Conservation (phyloP, 1,140 invertebrate species). For the Caerostris darwini region DNA sequence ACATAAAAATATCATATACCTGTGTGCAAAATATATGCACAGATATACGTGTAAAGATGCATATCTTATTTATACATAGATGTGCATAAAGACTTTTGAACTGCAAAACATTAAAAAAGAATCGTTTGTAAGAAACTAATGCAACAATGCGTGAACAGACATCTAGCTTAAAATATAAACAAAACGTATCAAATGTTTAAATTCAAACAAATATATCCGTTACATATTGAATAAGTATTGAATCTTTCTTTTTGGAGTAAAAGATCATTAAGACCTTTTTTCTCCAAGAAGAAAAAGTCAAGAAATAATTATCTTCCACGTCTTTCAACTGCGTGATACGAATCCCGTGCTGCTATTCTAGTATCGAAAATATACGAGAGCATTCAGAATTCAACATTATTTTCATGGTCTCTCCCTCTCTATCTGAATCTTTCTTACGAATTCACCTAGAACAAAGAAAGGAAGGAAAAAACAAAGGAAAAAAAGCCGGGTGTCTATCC, state of each 20-base stretch:
- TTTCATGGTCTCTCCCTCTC: neutral
- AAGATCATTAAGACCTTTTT: neutral
- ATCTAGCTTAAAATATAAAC: no score
- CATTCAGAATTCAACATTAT: slow-evolving; percentile 13
- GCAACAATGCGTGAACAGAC: no score
- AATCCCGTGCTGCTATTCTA: neutral
- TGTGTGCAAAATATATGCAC: no score
- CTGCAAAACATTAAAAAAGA: no score
- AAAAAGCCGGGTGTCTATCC: neutral
- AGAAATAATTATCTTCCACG: neutral
- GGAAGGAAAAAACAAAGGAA: neutral
- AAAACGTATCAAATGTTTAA: no score
- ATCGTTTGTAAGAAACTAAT: no score
- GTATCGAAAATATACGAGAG: neutral
- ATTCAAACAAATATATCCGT: neutral
- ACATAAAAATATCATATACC: no score
- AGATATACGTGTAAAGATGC: no score
- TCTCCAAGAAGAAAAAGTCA: neutral
- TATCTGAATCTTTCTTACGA: neutral
- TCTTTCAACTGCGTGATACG: neutral
- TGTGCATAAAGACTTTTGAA: no score
- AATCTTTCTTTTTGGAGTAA: neutral
- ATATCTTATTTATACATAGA: no score
- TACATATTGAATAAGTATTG: neutral
- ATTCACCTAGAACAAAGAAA: neutral